Evolutionary conservation across 2,888 invertebrate genomes (phyloP), one percentile per base, ranked within the genome.

Genomic region (Drosophila lutescens): DNA sequence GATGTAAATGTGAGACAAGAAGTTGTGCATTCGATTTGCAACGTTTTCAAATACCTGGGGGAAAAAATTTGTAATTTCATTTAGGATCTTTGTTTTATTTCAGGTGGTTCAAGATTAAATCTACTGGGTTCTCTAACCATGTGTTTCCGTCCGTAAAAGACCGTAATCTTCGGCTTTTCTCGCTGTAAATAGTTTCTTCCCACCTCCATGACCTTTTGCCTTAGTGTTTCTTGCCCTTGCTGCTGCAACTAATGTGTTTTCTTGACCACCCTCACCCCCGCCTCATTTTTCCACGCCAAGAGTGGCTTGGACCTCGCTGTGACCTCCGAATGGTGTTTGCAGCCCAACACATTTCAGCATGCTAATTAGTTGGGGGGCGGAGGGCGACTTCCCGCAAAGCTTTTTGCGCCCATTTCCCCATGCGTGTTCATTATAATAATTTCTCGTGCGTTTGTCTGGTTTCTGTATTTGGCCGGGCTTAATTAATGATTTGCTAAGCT

Each of bases 401-500:
- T 69, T 80, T 60, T 78, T 76, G 71, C 71, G 67, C 68, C 77
- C 75, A 78, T 80, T 85, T 85, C 80, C 30, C 83, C 83, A 72
- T 82, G 82, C 69, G 78, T 69, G 61, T 69, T 69, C 77, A 82
- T 82, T 85, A 82, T 86, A 58, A 81, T 81, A 75, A 79, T 79
- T 79, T 84, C 70, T 53, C 32, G 41, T 50, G 41, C 47, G 38
- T 34, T 50, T 58, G 30, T 72, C 40, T 67, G 26, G 32, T 43
- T 47, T 26, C 56, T 53, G 59, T 44, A 63, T 49, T 70, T 34
- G 68, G 69, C 54, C 72, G 73, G 76, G 69, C 74, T 78, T 77
- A 83, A 83, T 82, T 82, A 85, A 83, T 83, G 86, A 82, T 82
- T 82, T 74, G 80, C 76, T 68, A 78, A 76, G 78, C 85, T 82